Conservation (phyloP, 2,113 vertebrate species). For the Oncorhynchus gorbuscha region DNA sequence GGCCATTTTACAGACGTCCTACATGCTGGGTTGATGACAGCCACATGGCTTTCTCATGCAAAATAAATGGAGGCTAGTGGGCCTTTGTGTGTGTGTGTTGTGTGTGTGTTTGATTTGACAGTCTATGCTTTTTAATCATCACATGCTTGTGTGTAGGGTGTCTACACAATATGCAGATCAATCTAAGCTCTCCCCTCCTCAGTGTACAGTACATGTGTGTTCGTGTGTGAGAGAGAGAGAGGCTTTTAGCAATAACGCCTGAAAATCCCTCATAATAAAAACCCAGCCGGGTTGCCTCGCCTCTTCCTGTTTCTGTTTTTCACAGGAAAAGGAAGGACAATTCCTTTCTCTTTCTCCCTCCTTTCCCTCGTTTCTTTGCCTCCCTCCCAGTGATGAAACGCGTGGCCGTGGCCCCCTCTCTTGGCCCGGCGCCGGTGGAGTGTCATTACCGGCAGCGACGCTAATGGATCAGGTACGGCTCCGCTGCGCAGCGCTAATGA, state of each 20-base stretch:
- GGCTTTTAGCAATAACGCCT: no score
- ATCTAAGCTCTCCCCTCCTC: no score
- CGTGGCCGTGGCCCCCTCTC: constrained; percentile 31
- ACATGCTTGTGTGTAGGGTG: no score
- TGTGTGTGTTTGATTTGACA: no score
- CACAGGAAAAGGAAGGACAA: background rate
- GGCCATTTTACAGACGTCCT: constrained; percentile 57
- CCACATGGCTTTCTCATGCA: no score
- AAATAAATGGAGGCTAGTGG: no score
- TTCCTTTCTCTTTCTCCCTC: background rate
- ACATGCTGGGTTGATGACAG: background rate
- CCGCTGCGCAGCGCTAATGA: constrained; percentile 83
- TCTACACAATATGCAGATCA: no score
- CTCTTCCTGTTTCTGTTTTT: background rate
- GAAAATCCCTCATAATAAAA: no score
- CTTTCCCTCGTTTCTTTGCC: background rate
- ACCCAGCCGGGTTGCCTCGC: background rate
- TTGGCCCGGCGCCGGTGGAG: constrained; percentile 68
- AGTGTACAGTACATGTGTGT: no score
- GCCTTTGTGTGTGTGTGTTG: no score
- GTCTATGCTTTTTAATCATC: no score
- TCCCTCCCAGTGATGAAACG: constrained; percentile 58
- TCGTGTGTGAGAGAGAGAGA: no score
- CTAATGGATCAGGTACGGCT: constrained; percentile 81
- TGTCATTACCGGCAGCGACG: constrained; percentile 75